These are phyloP conservation scores for Papilio gigon DNA, from an alignment of 2,888 invertebrate species.

Conservation along the genomic window DNA sequence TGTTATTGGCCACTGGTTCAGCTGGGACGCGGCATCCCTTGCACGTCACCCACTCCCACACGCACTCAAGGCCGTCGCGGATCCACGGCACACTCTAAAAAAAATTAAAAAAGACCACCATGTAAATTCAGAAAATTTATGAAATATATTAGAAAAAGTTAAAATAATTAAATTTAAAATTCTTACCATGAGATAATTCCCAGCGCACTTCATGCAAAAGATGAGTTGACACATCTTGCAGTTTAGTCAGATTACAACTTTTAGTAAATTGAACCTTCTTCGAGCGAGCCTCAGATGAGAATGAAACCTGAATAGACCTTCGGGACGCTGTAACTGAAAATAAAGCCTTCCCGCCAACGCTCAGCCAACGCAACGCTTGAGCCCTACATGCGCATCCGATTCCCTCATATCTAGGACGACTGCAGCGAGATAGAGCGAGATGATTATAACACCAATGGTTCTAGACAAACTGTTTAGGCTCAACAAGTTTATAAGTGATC, in stretches of 20 bases:
- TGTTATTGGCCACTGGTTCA: background rate
- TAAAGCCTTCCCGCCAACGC: background rate
- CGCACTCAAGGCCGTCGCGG: background rate
- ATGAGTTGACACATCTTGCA: background rate
- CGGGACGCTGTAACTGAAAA: background rate
- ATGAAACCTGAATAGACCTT: background rate
- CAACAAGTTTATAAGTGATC: background rate
- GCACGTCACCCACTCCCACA: background rate
- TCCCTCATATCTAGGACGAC: background rate
- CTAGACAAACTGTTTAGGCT: background rate
- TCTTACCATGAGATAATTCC: background rate
- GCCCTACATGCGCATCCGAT: background rate
- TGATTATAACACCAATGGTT: background rate
- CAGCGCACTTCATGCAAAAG: background rate
- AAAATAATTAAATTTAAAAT: background rate
- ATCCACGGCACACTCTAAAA: background rate
- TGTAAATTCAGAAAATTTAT: background rate
- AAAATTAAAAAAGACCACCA: background rate
- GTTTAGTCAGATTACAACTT: background rate
- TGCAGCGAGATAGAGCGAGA: slow-evolving; percentile 27
- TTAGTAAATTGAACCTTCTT: background rate
- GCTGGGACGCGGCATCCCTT: background rate
- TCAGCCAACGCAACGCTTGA: background rate
- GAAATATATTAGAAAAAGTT: background rate
- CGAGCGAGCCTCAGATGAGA: background rate